A percentile compares a stretch with the other conserved stretches of the same genome.
Evolutionary conservation across 1,140 invertebrate species (phyloP).

Genomic region (Aradophagus sp.): DNA sequence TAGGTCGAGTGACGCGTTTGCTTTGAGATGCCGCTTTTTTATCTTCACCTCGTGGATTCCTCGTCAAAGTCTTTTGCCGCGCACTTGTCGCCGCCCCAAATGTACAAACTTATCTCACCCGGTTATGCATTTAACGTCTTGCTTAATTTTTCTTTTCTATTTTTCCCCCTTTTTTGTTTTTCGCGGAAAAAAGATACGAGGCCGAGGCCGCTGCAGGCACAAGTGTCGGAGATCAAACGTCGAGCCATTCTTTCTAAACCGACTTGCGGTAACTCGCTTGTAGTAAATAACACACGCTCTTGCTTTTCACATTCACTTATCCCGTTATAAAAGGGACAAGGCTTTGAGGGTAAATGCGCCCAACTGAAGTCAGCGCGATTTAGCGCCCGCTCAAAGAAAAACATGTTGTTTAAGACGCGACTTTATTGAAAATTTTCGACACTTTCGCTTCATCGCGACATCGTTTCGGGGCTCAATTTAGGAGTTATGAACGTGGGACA

Average conservation of each 20-base stretch:
- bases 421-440: conserved; percentile 32
- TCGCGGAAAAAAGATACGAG: conserved; percentile 15
- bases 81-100: conserved; percentile 11
- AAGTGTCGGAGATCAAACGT: conserved; percentile 38
- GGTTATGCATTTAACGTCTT: conserved; percentile 1
- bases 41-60: conserved; percentile 23
- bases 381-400: conserved; percentile 24
- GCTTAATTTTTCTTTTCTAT: conserved; percentile 27
- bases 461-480: conserved; percentile 15
- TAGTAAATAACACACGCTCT: conserved; percentile 41
- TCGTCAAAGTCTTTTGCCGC: conserved; percentile 9
- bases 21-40: conserved; percentile 56
- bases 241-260: conserved; percentile 41
- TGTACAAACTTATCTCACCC: conserved; percentile 30
- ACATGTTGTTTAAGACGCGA: conserved; percentile 28
- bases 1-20: conserved; percentile 34
- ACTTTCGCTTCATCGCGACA: conserved; percentile 24
- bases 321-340: conserved; percentile 20
- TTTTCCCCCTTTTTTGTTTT: conserved; percentile 21
- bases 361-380: conserved; percentile 33
- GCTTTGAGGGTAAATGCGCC: conserved; percentile 33
- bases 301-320: conserved; percentile 38
- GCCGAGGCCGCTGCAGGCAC: neutral
- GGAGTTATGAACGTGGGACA: conserved; percentile 8
- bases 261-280: conserved; percentile 38